Conservation (phyloP, 2,113 vertebrate genomes). For the Rattus rattus region DNA sequence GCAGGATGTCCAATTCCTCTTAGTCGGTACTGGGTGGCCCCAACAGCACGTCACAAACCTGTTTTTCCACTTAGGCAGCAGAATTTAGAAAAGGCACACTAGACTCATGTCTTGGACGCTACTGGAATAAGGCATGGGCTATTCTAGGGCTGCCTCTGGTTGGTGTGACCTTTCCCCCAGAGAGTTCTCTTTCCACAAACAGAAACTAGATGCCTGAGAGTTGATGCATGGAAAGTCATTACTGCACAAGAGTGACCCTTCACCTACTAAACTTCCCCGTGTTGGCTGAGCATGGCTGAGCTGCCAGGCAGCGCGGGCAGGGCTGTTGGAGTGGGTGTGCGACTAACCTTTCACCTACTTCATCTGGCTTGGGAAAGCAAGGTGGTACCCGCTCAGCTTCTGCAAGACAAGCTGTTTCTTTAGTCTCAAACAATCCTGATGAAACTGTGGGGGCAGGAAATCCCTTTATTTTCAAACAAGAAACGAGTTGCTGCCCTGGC, state of each 20-base stretch:
- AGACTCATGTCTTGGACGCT: not conserved
- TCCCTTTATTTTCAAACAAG: slow-evolving; percentile 12
- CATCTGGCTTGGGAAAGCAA: not conserved
- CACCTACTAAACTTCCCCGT: slow-evolving; percentile 79
- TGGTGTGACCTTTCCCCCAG: slow-evolving; percentile 61
- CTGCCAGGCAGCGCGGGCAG: no score
- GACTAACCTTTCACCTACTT: slow-evolving; percentile 67
- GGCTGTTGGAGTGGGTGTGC: not conserved
- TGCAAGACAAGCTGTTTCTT: not conserved
- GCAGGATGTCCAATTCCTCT: not conserved
- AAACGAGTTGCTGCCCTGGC: not conserved
- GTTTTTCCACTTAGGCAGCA: slow-evolving; percentile 70
- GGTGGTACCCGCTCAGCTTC: not conserved
- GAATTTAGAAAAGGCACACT: slow-evolving; percentile 34
- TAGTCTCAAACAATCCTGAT: not conserved
- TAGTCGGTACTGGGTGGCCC: not conserved
- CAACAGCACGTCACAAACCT: slow-evolving; percentile 29
- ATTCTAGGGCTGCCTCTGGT: not conserved
- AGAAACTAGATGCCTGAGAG: slow-evolving; percentile 52
- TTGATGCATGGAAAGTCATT: slow-evolving; percentile 54
- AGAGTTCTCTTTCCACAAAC: slow-evolving; percentile 56
- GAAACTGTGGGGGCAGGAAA: not conserved
- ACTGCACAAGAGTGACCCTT: slow-evolving; percentile 56
- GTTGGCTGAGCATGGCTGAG: not conserved
- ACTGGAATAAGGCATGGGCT: not conserved